Base-by-base conservation (phyloP, 2,113 vertebrate species). In the Alouatta palliata region DNA sequence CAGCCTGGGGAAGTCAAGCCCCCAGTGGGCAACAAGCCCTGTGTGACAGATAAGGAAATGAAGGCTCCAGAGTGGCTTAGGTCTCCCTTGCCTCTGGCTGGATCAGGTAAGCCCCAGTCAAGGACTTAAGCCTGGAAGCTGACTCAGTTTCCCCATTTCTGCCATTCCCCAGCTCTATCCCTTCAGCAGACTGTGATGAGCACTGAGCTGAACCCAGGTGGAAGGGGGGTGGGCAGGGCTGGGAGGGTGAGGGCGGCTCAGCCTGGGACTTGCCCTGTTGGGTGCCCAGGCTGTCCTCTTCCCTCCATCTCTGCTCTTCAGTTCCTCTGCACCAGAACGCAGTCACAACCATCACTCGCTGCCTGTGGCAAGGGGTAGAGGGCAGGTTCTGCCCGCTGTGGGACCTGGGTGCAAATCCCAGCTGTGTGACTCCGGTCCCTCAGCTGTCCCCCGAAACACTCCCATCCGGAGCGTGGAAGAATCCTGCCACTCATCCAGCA, bases 61-160 rank as follows among this genome's bases (percentile, higher is more conserved):
- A 64, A 5, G 82, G 56, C 37, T 70, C 43, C 13, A 1, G 58
- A 52, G 87, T 9, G 2, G 43, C 16, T 64, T 35, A 8, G 5
- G 25, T 54, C 43, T 73, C 71, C 87, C 23, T 40, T 13, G 4
- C 93, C 64, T 89, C 54, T n/a, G 40, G 32, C 64, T 23, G 30
- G 19, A 35, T 52, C 32, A 30, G 43, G 35, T 40, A 10, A 58
- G n/a, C 43, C 19, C 19, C 43, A 7, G 30, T 35, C 11, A 32
- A 52, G 45, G 47, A 45, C 61, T 35, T n/a, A 8, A 25, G 35
- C 25, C 45, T 66, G 49, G 56, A 32, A 27, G 32, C 82, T 73
- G 82, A 96, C 71, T 94, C 64, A 1, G 3, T 90, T 87, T 87
- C 52, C 61, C 71, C 32, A 3, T 47, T 64, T 94, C 56, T 87